phyloP scores from a whole-genome alignment of 1,140 invertebrate genomes.

The Brachionus plicatilis region DNA sequence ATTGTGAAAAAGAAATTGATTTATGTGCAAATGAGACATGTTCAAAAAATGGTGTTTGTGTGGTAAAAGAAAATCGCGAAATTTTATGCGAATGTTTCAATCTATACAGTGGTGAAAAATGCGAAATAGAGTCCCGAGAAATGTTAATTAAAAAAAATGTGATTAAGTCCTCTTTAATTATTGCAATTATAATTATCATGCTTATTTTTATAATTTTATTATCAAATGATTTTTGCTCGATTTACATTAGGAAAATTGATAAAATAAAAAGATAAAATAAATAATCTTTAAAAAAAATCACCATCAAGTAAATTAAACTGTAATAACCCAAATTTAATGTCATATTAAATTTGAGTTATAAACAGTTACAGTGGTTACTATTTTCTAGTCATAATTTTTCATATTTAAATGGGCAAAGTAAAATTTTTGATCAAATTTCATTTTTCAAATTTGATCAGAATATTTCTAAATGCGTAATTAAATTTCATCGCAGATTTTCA shows the following conservation, averaged over 20 bases:
- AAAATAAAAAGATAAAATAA: not conserved
- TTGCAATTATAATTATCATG: not conserved
- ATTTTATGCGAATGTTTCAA: not conserved
- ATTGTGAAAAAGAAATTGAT: not conserved
- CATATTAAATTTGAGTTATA: too few relatives aligned
- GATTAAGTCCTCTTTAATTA: not conserved
- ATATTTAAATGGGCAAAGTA: too few relatives aligned
- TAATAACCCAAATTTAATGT: too few relatives aligned
- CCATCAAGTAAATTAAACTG: not conserved
- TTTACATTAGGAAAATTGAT: not conserved
- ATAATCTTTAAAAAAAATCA: not conserved
- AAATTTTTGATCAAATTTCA: too few relatives aligned
- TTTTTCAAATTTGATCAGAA: too few relatives aligned
- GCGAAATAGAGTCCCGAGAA: not conserved
- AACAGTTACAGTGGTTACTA: too few relatives aligned
- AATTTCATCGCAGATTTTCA: too few relatives aligned
- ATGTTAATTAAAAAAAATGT: not conserved
- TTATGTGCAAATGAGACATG: constrained; percentile 16
- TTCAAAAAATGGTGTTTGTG: not conserved
- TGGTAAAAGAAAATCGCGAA: not conserved
- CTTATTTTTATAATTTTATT: not conserved
- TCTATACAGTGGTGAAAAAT: not conserved
- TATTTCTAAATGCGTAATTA: too few relatives aligned
- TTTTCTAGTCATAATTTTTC: too few relatives aligned
- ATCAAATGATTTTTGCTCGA: not conserved